These are phyloP conservation scores for Kryptopterus vitreolus DNA, from an alignment of 2,797 vertebrate genomes.

Conservation along the genomic window DNA sequence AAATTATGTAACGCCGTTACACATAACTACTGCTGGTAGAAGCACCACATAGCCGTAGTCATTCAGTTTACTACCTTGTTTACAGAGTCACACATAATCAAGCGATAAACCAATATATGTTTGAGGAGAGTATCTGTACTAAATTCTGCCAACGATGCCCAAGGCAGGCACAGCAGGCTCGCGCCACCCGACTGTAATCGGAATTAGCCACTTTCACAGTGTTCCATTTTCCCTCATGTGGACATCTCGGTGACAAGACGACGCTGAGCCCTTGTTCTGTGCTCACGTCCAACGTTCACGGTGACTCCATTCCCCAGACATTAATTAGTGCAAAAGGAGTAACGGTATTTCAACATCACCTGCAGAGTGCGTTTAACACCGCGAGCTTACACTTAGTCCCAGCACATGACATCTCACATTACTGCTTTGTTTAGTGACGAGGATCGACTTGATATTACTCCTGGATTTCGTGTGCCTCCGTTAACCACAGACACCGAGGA, in stretches of 20 bases:
- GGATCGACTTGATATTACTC: slow-evolving; percentile 3
- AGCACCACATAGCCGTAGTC: too few species aligned
- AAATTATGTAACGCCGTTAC: too few species aligned
- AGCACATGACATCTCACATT: not conserved
- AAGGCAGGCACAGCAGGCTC: too few species aligned
- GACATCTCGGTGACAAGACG: not conserved
- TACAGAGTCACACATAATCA: not conserved
- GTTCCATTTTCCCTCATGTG: not conserved
- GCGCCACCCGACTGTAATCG: not conserved
- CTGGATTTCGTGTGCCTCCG: too few species aligned
- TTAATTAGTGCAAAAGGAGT: slow-evolving; percentile 46
- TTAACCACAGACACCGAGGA: slow-evolving; percentile 8
- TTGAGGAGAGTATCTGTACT: not conserved
- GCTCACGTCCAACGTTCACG: slow-evolving; percentile 5
- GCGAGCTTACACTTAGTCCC: slow-evolving; percentile 21
- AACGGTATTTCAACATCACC: slow-evolving; percentile 45
- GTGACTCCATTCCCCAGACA: slow-evolving; percentile 40
- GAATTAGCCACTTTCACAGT: not conserved
- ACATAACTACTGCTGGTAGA: too few species aligned
- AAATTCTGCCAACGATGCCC: not conserved
- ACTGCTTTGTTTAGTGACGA: slow-evolving; percentile 4
- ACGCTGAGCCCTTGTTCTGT: not conserved
- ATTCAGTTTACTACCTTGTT: not conserved
- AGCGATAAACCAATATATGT: not conserved
- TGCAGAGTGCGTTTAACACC: slow-evolving; percentile 49